phyloP scores from a whole-genome alignment of 2,797 vertebrate species.

The Valencia hispanica region DNA sequence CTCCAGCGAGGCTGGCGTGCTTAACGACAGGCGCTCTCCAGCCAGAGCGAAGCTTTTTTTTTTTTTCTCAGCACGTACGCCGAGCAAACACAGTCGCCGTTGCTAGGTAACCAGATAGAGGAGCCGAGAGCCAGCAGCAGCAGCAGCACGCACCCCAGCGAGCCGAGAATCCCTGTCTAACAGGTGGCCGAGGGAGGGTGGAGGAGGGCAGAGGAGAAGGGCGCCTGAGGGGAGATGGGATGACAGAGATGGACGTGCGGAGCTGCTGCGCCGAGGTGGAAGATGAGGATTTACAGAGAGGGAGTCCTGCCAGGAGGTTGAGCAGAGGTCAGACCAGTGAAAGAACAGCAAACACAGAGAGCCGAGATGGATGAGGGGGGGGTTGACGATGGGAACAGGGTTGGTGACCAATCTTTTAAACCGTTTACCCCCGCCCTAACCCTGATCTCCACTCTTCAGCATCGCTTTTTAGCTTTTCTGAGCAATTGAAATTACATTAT shows the following conservation, averaged over 20 bases:
- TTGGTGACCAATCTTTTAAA: slow-evolving; percentile 18
- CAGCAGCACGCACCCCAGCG: slow-evolving; percentile 67
- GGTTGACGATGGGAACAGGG: slow-evolving; percentile 18
- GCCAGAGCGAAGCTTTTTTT: slow-evolving; percentile 65
- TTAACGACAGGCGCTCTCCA: slow-evolving; percentile 48
- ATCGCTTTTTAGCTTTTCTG: background rate
- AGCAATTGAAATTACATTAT: background rate
- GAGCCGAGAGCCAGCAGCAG: slow-evolving; percentile 75
- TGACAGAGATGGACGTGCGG: slow-evolving; percentile 64
- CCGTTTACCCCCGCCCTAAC: slow-evolving; percentile 35
- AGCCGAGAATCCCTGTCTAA: slow-evolving; percentile 74
- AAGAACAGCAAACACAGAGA: slow-evolving; percentile 47
- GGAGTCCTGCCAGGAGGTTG: slow-evolving; percentile 49
- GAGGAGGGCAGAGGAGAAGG: slow-evolving; percentile 22
- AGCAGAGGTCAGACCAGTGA: slow-evolving; percentile 55
- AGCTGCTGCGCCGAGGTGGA: slow-evolving; percentile 33
- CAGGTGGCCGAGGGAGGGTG: slow-evolving; percentile 74
- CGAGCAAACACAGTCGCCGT: slow-evolving; percentile 79
- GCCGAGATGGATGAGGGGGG: slow-evolving; percentile 18
- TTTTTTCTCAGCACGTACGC: slow-evolving; percentile 71
- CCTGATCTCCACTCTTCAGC: background rate
- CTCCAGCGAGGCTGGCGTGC: slow-evolving; percentile 46
- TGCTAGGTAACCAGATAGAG: slow-evolving; percentile 80
- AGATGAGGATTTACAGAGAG: slow-evolving; percentile 50
- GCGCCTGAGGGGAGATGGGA: slow-evolving; percentile 50